These are phyloP conservation scores for Dasypogon diadema DNA, from an alignment of 2,888 invertebrate genomes.

Conservation along the genomic window DNA sequence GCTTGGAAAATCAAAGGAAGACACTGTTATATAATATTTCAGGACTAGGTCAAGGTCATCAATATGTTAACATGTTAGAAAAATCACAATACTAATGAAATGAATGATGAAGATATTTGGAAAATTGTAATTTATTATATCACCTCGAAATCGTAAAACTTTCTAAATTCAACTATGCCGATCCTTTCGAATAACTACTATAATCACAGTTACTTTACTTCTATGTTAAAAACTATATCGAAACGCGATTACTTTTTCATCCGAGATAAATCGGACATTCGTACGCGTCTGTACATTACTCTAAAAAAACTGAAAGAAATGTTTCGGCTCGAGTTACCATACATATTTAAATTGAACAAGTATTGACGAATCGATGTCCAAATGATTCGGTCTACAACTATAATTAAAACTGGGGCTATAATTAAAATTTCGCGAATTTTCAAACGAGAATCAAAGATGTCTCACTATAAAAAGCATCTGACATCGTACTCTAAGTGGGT, in stretches of 20 bases:
- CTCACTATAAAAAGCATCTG: constrained; percentile 15
- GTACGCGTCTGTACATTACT: constrained; percentile 61
- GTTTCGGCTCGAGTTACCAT: constrained; percentile 7
- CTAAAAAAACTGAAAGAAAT: constrained; percentile 24
- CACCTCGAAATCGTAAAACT: constrained; percentile 1
- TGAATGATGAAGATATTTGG: too few species aligned
- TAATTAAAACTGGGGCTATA: constrained; percentile 30
- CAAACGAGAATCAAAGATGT: background rate
- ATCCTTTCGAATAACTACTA: constrained; percentile 4
- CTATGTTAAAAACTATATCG: background rate
- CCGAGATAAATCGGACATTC: constrained; percentile 61
- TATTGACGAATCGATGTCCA: constrained; percentile 22
- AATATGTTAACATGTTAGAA: background rate
- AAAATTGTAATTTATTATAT: background rate
- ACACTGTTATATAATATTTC: too few species aligned
- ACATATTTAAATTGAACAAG: background rate
- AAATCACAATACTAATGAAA: background rate
- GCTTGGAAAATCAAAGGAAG: too few species aligned
- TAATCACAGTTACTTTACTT: background rate
- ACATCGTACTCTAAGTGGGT: background rate
- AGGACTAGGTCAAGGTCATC: constrained; percentile 54
- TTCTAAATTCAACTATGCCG: background rate
- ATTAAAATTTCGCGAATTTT: constrained; percentile 19
- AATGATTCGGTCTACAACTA: background rate
- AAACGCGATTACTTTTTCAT: background rate